Evolutionary conservation across 2,113 vertebrate genomes (phyloP).

Genomic region (Sander lucioperca): DNA sequence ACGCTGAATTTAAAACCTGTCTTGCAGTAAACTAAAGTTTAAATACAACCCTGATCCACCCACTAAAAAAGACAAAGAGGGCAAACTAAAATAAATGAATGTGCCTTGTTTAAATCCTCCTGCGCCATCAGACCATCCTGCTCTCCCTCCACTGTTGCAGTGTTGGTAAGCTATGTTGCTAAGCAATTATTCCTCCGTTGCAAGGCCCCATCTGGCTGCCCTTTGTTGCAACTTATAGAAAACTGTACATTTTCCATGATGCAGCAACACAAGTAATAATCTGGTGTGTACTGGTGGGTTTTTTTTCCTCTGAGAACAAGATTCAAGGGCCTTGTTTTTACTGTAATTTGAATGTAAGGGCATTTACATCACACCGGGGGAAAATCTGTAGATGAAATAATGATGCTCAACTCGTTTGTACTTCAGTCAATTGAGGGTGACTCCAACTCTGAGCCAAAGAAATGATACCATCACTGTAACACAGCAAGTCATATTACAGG

Average conservation of each 20-base stretch:
- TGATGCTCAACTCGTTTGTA: neutral
- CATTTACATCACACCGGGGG: neutral
- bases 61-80: neutral
- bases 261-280: neutral
- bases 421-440: slow-evolving; percentile 3
- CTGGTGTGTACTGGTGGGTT: neutral
- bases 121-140: slow-evolving; percentile 17
- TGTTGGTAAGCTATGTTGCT: slow-evolving; percentile 49
- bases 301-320: neutral
- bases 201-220: slow-evolving; percentile 18
- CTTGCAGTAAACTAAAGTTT: neutral
- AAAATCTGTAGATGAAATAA: neutral
- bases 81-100: neutral
- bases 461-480: neutral
- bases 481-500: slow-evolving; percentile 12
- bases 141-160: neutral
- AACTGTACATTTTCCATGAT: slow-evolving; percentile 9
- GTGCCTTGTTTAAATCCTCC: slow-evolving; percentile 3
- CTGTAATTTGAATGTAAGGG: neutral
- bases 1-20: neutral
- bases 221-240: slow-evolving; percentile 21
- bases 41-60: neutral
- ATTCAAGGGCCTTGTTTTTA: neutral
- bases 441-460: slow-evolving; percentile 3
- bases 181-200: slow-evolving; percentile 45